Evolutionary conservation across 2,888 invertebrate species (phyloP), one percentile per base, ranked within the genome.

Genomic region (Drosophila nr. perissopoda): DNA sequence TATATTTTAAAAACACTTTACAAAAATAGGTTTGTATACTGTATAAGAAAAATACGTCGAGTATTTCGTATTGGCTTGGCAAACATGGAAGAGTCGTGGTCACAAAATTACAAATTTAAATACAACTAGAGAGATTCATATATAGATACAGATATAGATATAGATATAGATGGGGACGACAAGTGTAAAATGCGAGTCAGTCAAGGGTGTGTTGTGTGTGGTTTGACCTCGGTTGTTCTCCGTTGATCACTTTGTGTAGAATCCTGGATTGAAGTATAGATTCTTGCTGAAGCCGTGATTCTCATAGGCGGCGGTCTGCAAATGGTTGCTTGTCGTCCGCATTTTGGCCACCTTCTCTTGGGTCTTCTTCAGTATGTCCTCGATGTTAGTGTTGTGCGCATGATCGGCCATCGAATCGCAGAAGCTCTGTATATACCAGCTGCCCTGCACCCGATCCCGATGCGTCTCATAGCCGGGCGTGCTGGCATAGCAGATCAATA

Each of bases 361-460:
- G 51, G 96, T 96, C 68, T 95, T 93, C 92, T 95, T 95, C 79
- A 96, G 93, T 90, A 96, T 94, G 81, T 94, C 94, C 91, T 96
- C 95, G 42, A 96, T 93, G 91, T 95, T 94, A 34, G 93, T 94
- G 84, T 95, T 93, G 91, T 95, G 95, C 18, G 96, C 96, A 90
- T 95, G 94, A 79, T 94, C 93, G 77, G 95, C 95, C 92, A 96
- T 95, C 81, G 95, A 94, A 81, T 94, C 92, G 92, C 96, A 96
- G 83, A 96, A 93, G 74, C 94, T 94, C 92, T 95, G 95, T 83
- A 96, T 95, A 92, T 96, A 96, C 96, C 96, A 96, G 51, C 96
- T 95, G 29, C 96, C 96, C 10, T 83, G 81, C 33, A 91, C 75
- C 7, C 91, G 87, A 92, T 96, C 95, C 66, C 96, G 94, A 89